Percentiles rank a stretch among this genome's conserved stretches.
phyloP scores from a whole-genome alignment of 64 coral and sea anemone genomes.

The Exaiptasia diaphana region DNA sequence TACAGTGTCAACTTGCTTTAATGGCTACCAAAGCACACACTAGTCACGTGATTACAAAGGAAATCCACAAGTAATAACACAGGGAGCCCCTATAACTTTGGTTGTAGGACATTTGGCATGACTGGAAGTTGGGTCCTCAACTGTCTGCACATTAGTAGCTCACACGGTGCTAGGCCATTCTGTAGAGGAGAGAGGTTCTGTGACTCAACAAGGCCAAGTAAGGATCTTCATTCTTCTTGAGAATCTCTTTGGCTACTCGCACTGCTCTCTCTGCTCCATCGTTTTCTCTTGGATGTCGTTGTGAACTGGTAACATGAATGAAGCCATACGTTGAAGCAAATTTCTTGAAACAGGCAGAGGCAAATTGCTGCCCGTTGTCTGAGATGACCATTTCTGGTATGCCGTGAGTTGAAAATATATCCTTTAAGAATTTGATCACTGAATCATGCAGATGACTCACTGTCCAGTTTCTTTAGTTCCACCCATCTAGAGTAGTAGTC shows the following conservation, averaged over 20 bases:
- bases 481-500: conserved; percentile 56
- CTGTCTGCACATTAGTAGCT: neutral
- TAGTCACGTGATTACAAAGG: too few species aligned
- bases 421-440: conserved; percentile 31
- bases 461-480: conserved; percentile 26
- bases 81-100: neutral
- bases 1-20: too few species aligned
- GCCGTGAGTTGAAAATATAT: conserved; percentile 50
- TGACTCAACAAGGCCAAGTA: neutral
- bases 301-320: conserved; percentile 48
- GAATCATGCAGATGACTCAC: neutral
- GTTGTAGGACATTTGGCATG: neutral
- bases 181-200: conserved; percentile 4
- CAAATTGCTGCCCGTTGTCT: conserved; percentile 47
- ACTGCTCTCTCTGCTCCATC: conserved; percentile 60
- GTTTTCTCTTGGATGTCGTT: conserved; percentile 45
- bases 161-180: conserved; percentile 24
- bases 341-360: neutral
- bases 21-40: too few species aligned
- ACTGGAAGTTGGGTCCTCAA: neutral
- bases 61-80: too few species aligned
- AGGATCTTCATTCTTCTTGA: conserved; percentile 8
- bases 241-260: conserved; percentile 30
- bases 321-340: conserved; percentile 50
- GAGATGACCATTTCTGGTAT: conserved; percentile 50